phyloP scores from a whole-genome alignment of 1,140 invertebrate species.

The Whitmania pigra region DNA sequence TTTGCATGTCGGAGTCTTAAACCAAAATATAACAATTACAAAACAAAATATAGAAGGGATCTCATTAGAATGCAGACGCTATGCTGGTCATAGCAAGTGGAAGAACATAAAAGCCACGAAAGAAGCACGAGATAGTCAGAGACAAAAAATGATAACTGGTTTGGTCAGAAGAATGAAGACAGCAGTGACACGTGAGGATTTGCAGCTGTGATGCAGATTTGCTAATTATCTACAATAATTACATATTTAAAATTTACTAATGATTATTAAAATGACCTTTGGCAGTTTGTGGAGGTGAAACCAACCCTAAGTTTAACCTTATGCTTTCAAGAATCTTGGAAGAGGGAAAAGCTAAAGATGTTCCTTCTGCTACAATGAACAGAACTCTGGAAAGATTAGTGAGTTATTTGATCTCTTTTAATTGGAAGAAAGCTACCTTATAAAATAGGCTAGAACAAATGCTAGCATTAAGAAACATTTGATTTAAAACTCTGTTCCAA shows the following conservation, averaged over 20 bases:
- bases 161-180: neutral
- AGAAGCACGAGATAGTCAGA: neutral
- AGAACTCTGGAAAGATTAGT: neutral
- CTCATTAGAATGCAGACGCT: neutral
- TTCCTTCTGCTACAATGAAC: neutral
- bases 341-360: neutral
- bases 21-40: no score
- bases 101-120: constrained; percentile 9
- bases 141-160: neutral
- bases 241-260: no score
- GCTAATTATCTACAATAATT: neutral
- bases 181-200: neutral
- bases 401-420: neutral
- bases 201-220: no score
- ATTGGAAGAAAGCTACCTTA: neutral
- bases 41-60: no score
- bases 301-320: neutral
- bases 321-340: neutral
- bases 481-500: no score
- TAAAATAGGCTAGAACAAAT: neutral
- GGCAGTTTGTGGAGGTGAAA: neutral
- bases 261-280: neutral
- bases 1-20: no score
- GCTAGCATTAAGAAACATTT: neutral
- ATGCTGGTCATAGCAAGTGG: constrained; percentile 6